A percentile compares a stretch with the other conserved stretches of the same genome.
Conservation (phyloP, 1,140 invertebrate species). For the Kradibia gibbosae region DNA sequence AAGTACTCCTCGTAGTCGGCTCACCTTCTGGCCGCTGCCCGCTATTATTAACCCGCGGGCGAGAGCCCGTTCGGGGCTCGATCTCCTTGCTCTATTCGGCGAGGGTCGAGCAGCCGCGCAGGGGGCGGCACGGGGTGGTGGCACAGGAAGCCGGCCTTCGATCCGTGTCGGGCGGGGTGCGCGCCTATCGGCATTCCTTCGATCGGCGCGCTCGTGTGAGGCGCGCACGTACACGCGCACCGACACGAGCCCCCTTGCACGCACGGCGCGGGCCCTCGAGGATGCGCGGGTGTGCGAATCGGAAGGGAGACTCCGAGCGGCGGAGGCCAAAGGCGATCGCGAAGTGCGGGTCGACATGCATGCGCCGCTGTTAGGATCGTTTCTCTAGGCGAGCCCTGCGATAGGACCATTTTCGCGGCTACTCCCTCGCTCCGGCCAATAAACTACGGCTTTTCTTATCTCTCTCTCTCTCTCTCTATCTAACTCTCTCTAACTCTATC, state of each 20-base stretch:
- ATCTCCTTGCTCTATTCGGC: too few species aligned
- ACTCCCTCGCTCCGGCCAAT: constrained; percentile 48
- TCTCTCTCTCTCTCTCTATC: too few species aligned
- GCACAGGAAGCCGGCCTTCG: background rate
- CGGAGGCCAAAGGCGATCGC: too few species aligned
- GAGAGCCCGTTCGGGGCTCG: too few species aligned
- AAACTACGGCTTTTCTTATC: constrained; percentile 36
- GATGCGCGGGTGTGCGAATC: background rate
- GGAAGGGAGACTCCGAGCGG: too few species aligned
- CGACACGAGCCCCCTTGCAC: background rate
- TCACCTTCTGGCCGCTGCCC: too few species aligned
- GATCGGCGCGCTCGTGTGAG: constrained; percentile 15
- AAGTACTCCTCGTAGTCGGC: too few species aligned
- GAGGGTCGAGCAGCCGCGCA: too few species aligned
- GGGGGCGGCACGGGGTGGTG: too few species aligned
- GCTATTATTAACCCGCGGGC: too few species aligned
- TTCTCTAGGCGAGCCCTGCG: constrained; percentile 16
- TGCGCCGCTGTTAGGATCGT: background rate
- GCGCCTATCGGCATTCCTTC: constrained; percentile 42
- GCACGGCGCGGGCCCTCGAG: constrained; percentile 3
- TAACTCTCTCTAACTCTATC: too few species aligned
- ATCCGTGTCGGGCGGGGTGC: constrained; percentile 20
- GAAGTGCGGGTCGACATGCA: background rate
- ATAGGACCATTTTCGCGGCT: constrained; percentile 49
- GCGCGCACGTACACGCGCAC: background rate